Conservation (phyloP, 2,797 vertebrate species). For the Apodemus agrarius region DNA sequence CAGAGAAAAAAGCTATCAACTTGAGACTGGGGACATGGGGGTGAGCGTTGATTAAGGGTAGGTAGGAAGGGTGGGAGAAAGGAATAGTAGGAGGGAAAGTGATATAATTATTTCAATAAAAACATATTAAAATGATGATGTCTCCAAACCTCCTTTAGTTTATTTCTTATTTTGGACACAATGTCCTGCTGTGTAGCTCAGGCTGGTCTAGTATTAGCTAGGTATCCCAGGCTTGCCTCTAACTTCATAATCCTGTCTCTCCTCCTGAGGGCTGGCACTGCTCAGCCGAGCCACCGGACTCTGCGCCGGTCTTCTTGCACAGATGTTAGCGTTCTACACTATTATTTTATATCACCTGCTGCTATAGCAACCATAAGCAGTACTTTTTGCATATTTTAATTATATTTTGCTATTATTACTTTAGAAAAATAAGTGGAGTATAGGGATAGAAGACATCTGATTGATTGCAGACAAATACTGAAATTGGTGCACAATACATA, state of each 20-base stretch:
- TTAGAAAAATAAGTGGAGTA: constrained; percentile 54
- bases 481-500: constrained; percentile 25
- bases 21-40: not conserved
- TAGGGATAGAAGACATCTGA: constrained; percentile 24
- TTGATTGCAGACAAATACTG: constrained; percentile 15
- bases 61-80: not conserved
- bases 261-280: not conserved
- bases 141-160: not conserved
- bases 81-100: not conserved
- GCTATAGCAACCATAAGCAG: not conserved
- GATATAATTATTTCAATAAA: not conserved
- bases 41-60: not conserved
- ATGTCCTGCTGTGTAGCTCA: not conserved
- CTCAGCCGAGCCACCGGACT: not conserved
- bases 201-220: not conserved
- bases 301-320: not conserved
- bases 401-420: constrained; percentile 47
- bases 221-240: not conserved
- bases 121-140: not conserved
- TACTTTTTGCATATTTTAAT: constrained; percentile 64
- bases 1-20: not conserved
- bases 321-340: not conserved
- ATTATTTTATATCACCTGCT: not conserved
- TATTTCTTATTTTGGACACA: not conserved
- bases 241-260: not conserved